Evolutionary conservation across 2,113 vertebrate species (phyloP).

Genomic region (Suricata suricatta): DNA sequence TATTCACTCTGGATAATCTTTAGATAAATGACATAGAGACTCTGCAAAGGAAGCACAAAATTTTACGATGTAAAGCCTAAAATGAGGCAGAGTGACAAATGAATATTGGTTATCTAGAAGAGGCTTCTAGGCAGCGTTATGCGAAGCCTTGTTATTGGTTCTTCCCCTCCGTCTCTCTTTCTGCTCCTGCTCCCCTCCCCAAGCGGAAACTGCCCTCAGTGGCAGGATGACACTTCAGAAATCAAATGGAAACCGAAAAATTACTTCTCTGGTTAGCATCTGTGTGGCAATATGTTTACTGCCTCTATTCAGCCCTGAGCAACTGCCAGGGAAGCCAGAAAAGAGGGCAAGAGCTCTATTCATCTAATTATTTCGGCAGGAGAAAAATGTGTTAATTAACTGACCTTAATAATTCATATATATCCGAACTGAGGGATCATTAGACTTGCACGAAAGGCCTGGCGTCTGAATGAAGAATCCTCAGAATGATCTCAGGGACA

Average conservation of each 20-base stretch:
- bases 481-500: neutral
- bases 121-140: neutral
- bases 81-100: slow-evolving; percentile 64
- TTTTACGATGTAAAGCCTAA: slow-evolving; percentile 65
- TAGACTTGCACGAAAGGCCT: slow-evolving; percentile 4
- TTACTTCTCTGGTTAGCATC: slow-evolving; percentile 68
- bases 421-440: slow-evolving; percentile 30
- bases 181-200: neutral
- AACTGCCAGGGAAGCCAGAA: neutral
- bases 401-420: slow-evolving; percentile 75
- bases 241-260: slow-evolving; percentile 67
- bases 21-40: slow-evolving; percentile 59
- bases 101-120: slow-evolving; percentile 54
- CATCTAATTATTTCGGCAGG: slow-evolving; percentile 66
- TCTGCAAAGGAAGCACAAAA: slow-evolving; percentile 63
- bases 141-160: neutral
- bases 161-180: neutral
- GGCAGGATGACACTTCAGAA: slow-evolving; percentile 60
- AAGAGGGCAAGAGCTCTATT: slow-evolving; percentile 61
- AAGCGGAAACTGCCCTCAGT: slow-evolving; percentile 3
- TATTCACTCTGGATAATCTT: slow-evolving; percentile 67
- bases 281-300: slow-evolving; percentile 56
- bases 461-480: neutral
- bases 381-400: slow-evolving; percentile 72
- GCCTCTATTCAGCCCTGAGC: slow-evolving; percentile 56